A percentile compares a stretch with the other conserved stretches of the same genome.
Conservation (phyloP, 1,140 invertebrate genomes). For the Ips nitidus region DNA sequence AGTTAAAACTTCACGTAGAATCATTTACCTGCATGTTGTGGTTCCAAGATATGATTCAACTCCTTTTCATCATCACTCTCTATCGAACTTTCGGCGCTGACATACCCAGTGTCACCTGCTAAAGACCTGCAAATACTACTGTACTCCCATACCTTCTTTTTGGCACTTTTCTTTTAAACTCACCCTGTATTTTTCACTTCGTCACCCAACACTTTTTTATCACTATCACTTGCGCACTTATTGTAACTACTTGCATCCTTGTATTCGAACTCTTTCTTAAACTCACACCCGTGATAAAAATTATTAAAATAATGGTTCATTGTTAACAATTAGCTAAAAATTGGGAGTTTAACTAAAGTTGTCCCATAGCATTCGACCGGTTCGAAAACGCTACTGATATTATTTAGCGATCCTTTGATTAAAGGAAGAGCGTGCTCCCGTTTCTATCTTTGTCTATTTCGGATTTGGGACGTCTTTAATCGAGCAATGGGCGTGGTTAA, state of each 20-base stretch:
- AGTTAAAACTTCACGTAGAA: not conserved
- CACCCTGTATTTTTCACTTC: slow-evolving; percentile 19
- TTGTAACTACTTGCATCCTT: not conserved
- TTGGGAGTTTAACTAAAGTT: too few relatives aligned
- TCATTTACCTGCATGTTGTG: slow-evolving; percentile 45
- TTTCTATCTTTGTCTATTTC: slow-evolving; percentile 25
- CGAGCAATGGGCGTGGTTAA: slow-evolving; percentile 18
- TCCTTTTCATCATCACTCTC: slow-evolving; percentile 53
- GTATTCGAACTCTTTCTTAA: slow-evolving; percentile 5
- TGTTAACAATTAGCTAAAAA: not conserved
- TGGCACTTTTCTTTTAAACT: not conserved
- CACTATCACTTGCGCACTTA: not conserved
- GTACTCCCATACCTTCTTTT: too few relatives aligned
- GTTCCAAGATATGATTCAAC: slow-evolving; percentile 57
- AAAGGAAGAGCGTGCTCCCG: slow-evolving; percentile 15
- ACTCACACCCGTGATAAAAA: slow-evolving; percentile 28
- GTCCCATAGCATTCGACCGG: too few relatives aligned
- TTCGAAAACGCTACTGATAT: too few relatives aligned
- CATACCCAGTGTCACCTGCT: slow-evolving; percentile 45
- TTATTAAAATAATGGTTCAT: slow-evolving; percentile 36
- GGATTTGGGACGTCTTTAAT: slow-evolving; percentile 16
- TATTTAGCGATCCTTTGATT: slow-evolving; percentile 10
- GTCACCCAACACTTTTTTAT: not conserved
- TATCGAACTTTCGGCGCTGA: slow-evolving; percentile 48
- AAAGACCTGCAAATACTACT: not conserved